Conservation (phyloP, 2,797 vertebrate species). For the Erethizon dorsatum region DNA sequence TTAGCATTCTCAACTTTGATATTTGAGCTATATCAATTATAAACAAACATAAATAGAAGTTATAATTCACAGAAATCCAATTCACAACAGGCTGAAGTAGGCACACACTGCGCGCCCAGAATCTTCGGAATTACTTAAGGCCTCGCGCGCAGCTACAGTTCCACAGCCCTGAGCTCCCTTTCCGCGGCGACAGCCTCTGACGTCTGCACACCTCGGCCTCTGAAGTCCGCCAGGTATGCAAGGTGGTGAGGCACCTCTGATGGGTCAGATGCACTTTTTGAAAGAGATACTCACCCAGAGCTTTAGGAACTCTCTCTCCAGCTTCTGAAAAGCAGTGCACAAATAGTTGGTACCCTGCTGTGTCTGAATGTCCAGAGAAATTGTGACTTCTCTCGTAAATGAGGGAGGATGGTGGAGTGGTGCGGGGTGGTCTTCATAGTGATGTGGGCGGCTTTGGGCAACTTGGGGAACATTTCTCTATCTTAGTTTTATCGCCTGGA, state of each 20-base stretch:
- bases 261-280: conserved; percentile 23
- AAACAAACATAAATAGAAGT: conserved; percentile 50
- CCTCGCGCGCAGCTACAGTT: background rate
- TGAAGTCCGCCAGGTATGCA: background rate
- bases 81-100: background rate
- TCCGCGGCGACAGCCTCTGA: fast-evolving
- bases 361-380: background rate
- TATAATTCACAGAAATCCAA: conserved; percentile 34
- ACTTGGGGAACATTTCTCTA: background rate
- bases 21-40: background rate
- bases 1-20: conserved; percentile 49
- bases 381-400: background rate
- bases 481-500: background rate
- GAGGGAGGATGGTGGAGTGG: fast-evolving
- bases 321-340: background rate
- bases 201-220: background rate
- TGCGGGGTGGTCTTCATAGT: background rate
- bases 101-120: background rate
- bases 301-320: background rate
- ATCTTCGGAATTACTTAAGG: conserved; percentile 36
- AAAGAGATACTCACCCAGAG: background rate
- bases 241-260: background rate
- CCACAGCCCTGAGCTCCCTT: background rate
- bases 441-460: background rate
- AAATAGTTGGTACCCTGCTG: background rate